Conservation (phyloP, 2,113 vertebrate genomes). For the Planiliza haematocheilus region DNA sequence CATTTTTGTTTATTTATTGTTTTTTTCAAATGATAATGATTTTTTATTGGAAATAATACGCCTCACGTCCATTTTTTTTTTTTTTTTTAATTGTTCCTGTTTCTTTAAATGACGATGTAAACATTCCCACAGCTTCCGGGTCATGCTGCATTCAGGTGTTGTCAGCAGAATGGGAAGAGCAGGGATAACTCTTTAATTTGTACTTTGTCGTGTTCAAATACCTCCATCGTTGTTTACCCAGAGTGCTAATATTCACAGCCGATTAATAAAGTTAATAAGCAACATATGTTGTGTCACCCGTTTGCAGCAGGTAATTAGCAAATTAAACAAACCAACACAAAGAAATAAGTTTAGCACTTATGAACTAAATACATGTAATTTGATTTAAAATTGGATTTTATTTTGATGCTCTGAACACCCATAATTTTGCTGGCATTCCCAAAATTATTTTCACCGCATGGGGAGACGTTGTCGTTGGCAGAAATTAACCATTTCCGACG, state of each 20-base stretch:
- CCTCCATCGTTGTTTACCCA: not conserved
- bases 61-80: no score
- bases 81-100: conserved; percentile 14
- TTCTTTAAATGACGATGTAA: conserved; percentile 61
- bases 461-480: no score
- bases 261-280: not conserved
- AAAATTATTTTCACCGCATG: not conserved
- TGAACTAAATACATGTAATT: no score
- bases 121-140: conserved; percentile 63
- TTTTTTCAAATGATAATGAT: no score
- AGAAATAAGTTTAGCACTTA: no score
- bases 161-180: not conserved
- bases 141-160: conserved; percentile 14
- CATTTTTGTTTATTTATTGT: no score
- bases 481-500: not conserved
- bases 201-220: no score
- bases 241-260: not conserved
- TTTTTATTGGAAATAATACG: not conserved
- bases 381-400: no score
- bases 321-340: no score
- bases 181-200: no score
- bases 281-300: not conserved
- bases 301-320: not conserved
- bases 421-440: not conserved
- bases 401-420: not conserved